Evolutionary conservation across 1,140 invertebrate genomes (phyloP).

Genomic region (Macrotrachela quadricornifera): DNA sequence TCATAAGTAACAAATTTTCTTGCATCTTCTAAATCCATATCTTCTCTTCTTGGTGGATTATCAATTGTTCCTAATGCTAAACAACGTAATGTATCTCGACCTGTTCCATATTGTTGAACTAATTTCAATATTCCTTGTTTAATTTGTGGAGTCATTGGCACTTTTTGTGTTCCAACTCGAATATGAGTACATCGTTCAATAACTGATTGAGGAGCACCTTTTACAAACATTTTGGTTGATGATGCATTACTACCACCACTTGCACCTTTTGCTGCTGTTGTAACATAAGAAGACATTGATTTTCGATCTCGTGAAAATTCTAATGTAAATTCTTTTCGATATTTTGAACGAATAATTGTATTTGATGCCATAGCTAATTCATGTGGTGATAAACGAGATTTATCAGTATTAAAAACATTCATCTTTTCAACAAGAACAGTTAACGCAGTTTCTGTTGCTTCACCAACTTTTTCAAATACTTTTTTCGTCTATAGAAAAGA

Average conservation of each 20-base stretch:
- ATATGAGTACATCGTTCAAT: constrained; percentile 89
- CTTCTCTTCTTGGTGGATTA: constrained; percentile 48
- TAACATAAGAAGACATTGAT: constrained; percentile 93
- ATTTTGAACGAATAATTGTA: constrained; percentile 45
- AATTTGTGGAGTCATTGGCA: constrained; percentile 67
- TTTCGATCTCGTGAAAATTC: constrained; percentile 99
- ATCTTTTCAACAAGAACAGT: constrained; percentile 94
- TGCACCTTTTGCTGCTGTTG: constrained; percentile 38
- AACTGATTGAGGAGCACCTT: constrained; percentile 94
- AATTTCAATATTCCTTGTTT: constrained; percentile 79
- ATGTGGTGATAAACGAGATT: constrained; percentile 66
- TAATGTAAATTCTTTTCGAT: constrained; percentile 65
- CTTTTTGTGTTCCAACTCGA: constrained; percentile 69
- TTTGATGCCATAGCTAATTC: constrained; percentile 71
- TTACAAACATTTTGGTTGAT: constrained; percentile 63
- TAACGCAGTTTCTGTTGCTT: constrained; percentile 95
- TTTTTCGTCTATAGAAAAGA: constrained; percentile 31
- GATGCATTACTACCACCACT: constrained; percentile 47
- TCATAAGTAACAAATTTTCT: constrained; percentile 92
- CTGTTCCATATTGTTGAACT: constrained; percentile 84
- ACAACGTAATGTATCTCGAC: constrained; percentile 90
- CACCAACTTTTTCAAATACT: constrained; percentile 64
- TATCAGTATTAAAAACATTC: constrained; percentile 67
- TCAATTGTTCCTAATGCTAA: constrained; percentile 86
- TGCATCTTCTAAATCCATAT: constrained; percentile 92